Base-by-base conservation (phyloP, 2,888 invertebrate species). In the Drosophila affinis region DNA sequence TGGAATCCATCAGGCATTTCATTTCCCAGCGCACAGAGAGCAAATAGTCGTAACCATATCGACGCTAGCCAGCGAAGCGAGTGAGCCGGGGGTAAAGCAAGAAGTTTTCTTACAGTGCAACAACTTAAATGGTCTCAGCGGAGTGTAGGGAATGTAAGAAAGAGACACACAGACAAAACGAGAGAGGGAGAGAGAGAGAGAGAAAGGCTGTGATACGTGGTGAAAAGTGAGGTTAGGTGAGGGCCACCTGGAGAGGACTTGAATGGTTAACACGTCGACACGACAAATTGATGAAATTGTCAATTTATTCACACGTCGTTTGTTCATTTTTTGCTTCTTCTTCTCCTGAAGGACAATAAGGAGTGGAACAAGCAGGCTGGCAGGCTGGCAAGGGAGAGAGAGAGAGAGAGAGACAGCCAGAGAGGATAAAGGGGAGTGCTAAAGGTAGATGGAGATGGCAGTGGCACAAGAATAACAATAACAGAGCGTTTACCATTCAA, bases 401-500 rank as follows among this genome's bases (percentile, higher is more conserved):
- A 52, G 54, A 51, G 68, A 24, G 49, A 55, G 44, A 51, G 52
- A 32, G 48, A 57, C 49, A 49, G 72, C 34, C 45, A 64, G 53
- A 63, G 72, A 76, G 12, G 12, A 18, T 18, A 18, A 18, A 7
- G 14, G 5, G 14, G 34, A 39, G 34, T 2, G 34, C 0, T 5
- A 1, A 5, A 5, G 24, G 24, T 21, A 21, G 21, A 7, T 27
- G 27, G 29, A 2, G 9, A 29, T 29, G 29, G 29, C 29, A 29
- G 29, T n/a, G 39, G 24, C 24, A n/a, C 14, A 39, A 7, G 7
- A 76, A 82, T 86, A 86, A 82, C 83, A 82, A 82, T 86, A 86
- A 83, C 78, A 69, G 74, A 83, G 68, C 87, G 83, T 86, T 82
- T 82, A 86, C 86, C 83, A 82, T 86, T 82, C 84, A 75, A 77